Percentiles rank a stretch among this genome's conserved stretches.
Evolutionary conservation across 2,888 invertebrate genomes (phyloP).

Genomic region (Pyrgus malvae): DNA sequence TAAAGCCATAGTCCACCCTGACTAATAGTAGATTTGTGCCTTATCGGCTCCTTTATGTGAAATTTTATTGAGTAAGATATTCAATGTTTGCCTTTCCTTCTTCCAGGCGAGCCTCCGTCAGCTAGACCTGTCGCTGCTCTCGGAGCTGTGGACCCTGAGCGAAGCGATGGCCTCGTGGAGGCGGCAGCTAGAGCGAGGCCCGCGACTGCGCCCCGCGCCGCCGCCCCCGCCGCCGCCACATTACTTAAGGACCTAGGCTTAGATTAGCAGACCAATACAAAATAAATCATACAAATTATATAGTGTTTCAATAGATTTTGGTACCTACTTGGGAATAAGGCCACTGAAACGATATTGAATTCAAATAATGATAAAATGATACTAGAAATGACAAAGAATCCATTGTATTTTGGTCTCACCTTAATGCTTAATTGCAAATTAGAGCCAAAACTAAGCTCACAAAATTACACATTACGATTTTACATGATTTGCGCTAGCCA

Average conservation of each 20-base stretch:
- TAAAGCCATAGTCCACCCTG: no score
- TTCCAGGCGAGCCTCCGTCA: constrained; percentile 94
- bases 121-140: constrained; percentile 92
- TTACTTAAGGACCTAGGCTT: constrained; percentile 63
- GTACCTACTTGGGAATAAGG: neutral
- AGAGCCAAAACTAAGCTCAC: no score
- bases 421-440: no score
- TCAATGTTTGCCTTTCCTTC: constrained; percentile 6
- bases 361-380: no score
- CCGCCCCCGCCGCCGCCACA: constrained; percentile 75
- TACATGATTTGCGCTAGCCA: no score
- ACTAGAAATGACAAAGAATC: no score
- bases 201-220: constrained; percentile 76
- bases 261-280: neutral
- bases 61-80: no score
- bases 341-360: no score
- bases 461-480: no score
- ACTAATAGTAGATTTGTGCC: no score
- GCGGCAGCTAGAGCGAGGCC: constrained; percentile 74
- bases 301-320: neutral
- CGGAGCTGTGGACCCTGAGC: constrained; percentile 95
- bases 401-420: no score
- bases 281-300: neutral
- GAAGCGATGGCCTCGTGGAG: constrained; percentile 95
- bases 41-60: no score